A percentile compares a stretch with the other conserved stretches of the same genome.
Evolutionary conservation across 2,888 invertebrate genomes (phyloP).

Genomic region (Cephus runcator): DNA sequence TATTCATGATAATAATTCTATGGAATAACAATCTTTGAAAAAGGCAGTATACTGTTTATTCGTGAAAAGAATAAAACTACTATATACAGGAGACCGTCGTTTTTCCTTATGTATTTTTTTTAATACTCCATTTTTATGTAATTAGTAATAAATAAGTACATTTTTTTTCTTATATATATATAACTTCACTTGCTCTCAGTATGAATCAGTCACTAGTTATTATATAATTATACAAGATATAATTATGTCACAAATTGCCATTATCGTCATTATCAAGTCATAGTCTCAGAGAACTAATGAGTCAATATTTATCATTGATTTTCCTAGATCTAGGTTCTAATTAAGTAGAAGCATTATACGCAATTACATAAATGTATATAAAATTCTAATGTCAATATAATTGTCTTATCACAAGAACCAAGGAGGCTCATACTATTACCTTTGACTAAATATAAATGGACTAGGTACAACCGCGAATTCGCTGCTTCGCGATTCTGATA

Average conservation of each 20-base stretch:
- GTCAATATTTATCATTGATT: too few relatives aligned
- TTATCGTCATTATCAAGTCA: background rate
- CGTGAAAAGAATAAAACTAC: too few relatives aligned
- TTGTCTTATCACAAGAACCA: background rate
- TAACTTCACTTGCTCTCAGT: background rate
- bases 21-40: too few relatives aligned
- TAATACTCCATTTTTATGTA: too few relatives aligned
- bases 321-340: too few relatives aligned
- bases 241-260: background rate
- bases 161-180: background rate
- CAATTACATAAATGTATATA: background rate
- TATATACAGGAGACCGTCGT: background rate
- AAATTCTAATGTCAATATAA: background rate
- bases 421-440: background rate
- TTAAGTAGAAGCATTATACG: too few relatives aligned
- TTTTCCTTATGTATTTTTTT: background rate
- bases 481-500: too few relatives aligned
- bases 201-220: background rate
- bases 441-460: too few relatives aligned
- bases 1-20: slow-evolving; percentile 17
- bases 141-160: background rate
- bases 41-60: too few relatives aligned
- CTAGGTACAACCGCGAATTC: too few relatives aligned
- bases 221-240: background rate
- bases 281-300: too few relatives aligned